A percentile compares a stretch with the other conserved stretches of the same genome.
Conservation (phyloP, 1,140 invertebrate species). For the Theocolax elegans region DNA sequence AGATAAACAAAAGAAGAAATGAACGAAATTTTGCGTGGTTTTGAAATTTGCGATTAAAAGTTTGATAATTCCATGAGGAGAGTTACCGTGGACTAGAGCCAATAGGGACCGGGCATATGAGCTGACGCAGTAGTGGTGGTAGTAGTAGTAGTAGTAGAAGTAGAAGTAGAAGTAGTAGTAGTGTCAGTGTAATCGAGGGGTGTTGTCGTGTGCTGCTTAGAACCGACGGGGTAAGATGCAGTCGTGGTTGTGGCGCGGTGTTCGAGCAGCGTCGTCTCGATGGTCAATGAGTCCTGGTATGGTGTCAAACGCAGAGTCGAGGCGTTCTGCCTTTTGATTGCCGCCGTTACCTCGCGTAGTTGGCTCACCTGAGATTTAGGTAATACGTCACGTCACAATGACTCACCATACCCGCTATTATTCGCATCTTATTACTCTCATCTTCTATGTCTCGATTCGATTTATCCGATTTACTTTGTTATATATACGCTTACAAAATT, state of each 20-base stretch:
- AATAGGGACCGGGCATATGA: conserved; percentile 65
- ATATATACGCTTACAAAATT: too few species aligned
- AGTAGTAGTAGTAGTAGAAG: not conserved
- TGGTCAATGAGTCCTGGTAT: conserved; percentile 64
- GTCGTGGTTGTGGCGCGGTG: conserved; percentile 50
- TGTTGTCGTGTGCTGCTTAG: conserved; percentile 68
- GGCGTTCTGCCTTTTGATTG: conserved; percentile 64
- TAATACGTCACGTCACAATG: conserved; percentile 4
- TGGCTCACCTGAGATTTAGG: conserved; percentile 64
- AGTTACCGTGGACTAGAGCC: conserved; percentile 69
- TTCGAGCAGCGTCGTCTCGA: conserved; percentile 66
- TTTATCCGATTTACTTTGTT: too few species aligned
- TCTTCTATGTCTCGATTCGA: too few species aligned
- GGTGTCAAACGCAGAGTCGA: conserved; percentile 58
- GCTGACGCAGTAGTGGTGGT: conserved; percentile 14
- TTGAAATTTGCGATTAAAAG: not conserved
- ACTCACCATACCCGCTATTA: not conserved
- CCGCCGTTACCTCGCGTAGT: conserved; percentile 66
- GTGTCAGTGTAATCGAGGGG: conserved; percentile 67
- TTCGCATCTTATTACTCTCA: too few species aligned
- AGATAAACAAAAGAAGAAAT: not conserved
- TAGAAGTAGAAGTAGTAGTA: conserved; percentile 50
- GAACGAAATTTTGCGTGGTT: not conserved
- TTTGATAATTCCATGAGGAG: conserved; percentile 67
- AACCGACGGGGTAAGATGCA: conserved; percentile 60